These are phyloP conservation scores for Nanorana parkeri DNA, from an alignment of 2,113 vertebrate species.

Conservation along the genomic window DNA sequence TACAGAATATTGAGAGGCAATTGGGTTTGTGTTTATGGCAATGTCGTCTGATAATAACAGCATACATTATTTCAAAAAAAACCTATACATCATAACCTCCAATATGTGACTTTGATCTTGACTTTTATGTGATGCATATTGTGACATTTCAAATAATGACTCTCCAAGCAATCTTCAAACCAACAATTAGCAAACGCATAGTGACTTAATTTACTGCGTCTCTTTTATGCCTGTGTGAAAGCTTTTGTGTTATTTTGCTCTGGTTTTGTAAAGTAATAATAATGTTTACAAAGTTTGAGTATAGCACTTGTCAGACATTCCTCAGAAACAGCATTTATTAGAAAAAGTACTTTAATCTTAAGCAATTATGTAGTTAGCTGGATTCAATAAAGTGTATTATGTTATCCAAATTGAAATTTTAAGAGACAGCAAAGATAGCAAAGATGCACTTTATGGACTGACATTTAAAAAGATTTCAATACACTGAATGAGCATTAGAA, in stretches of 20 bases:
- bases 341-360: slow-evolving; percentile 12
- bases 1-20: too few species aligned
- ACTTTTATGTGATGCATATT: slow-evolving; percentile 43
- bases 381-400: slow-evolving; percentile 31
- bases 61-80: too few species aligned
- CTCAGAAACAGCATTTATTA: slow-evolving; percentile 38
- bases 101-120: slow-evolving; percentile 39
- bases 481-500: neutral
- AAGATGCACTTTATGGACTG: slow-evolving; percentile 5
- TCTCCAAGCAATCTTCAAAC: slow-evolving; percentile 17
- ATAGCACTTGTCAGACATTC: slow-evolving; percentile 25
- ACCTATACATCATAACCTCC: too few species aligned
- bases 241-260: slow-evolving; percentile 24
- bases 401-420: slow-evolving; percentile 28
- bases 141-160: slow-evolving; percentile 29
- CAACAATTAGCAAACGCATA: slow-evolving; percentile 41
- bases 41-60: too few species aligned
- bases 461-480: slow-evolving; percentile 11
- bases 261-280: slow-evolving; percentile 13
- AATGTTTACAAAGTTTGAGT: neutral
- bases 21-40: too few species aligned
- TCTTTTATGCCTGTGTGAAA: slow-evolving; percentile 12
- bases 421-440: slow-evolving; percentile 1
- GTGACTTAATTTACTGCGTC: neutral
- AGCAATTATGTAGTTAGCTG: slow-evolving; percentile 30